Base-by-base conservation (phyloP, 1,140 invertebrate species). In the Drosophila oshimai region DNA sequence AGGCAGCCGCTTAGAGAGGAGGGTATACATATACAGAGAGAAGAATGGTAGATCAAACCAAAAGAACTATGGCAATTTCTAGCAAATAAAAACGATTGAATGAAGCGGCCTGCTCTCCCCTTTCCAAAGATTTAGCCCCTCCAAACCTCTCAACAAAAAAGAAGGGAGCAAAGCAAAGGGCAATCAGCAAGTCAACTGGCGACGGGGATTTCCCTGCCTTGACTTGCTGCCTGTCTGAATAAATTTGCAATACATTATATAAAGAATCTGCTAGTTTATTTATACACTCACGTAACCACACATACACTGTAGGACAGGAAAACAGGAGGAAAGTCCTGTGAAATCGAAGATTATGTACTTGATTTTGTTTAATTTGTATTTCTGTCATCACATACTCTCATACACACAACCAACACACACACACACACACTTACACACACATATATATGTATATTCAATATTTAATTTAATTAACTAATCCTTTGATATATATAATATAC, bases 81-180 rank as follows among this genome's bases (percentile, higher is more conserved):
- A 73, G 69, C 49, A 64, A 64, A 62, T 69, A 74, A 65, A 65
- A 54, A 64, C 53, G 55, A 77, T 77, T 62, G 68, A 78, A 17
- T 17, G 15, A 47, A 50, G 47, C 41, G 26, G 57, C 49, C 36
- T 39, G 22, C 61, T 28, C 58, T 29, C 17, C 58, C 58, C 53
- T 61, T 61, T 61, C 58, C 58, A 61, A 61, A 61, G 58, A 61
- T 61, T 61, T 13, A 12, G 37, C 24, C 54, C 53, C 53, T 26
- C 22, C 15, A 42, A 42, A 13, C 29, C 15, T n/a, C 1, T 10
- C 6, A 44, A 12, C 6, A 44, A 12, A 24, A 3, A 4, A 24
- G 22, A 44, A 2, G 18, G 6, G 18, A 26, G 20, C 18, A 24
- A 50, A 24, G 34, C n/a, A 12, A 17, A 20, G 10, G 28, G 17